These are phyloP conservation scores for Drosophila varians DNA, from an alignment of 1,140 invertebrate species.

Conservation along the genomic window DNA sequence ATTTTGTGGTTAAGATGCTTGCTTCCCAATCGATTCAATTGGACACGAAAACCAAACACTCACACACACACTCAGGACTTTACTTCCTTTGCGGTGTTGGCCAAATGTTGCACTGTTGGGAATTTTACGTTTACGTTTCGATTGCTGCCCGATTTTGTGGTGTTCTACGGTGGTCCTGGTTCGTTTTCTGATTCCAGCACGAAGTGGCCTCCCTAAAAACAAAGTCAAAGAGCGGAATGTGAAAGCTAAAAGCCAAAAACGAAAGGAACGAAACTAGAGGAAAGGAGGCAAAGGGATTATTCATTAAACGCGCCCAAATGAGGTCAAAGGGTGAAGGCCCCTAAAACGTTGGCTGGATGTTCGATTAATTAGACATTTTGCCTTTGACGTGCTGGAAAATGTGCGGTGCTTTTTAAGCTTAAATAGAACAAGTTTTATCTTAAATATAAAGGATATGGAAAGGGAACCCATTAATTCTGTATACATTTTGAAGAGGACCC, in stretches of 20 bases:
- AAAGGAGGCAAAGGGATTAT: slow-evolving; percentile 28
- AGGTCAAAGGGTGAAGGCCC: slow-evolving; percentile 43
- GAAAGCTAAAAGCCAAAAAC: slow-evolving; percentile 21
- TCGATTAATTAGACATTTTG: slow-evolving; percentile 73
- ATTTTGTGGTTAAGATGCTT: slow-evolving; percentile 57
- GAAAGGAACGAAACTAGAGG: neutral
- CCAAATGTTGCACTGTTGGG: slow-evolving; percentile 43
- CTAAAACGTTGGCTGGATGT: slow-evolving; percentile 15
- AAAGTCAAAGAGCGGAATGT: slow-evolving; percentile 48
- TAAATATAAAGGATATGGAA: neutral
- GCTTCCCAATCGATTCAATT: slow-evolving; percentile 42
- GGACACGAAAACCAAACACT: slow-evolving; percentile 15
- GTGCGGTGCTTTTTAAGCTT: too few relatives aligned
- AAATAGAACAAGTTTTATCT: too few relatives aligned
- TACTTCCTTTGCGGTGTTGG: slow-evolving; percentile 46
- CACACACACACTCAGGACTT: slow-evolving; percentile 11
- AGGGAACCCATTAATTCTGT: neutral
- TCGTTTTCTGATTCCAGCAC: neutral
- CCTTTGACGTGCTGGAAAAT: neutral
- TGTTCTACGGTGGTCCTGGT: slow-evolving; percentile 9
- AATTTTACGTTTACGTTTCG: slow-evolving; percentile 52
- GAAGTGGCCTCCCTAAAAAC: slow-evolving; percentile 25
- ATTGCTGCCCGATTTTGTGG: slow-evolving; percentile 50
- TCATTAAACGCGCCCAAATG: slow-evolving; percentile 48
- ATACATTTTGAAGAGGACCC: neutral